phyloP scores from a whole-genome alignment of 2,797 vertebrate genomes.

The Eulemur rubriventer region DNA sequence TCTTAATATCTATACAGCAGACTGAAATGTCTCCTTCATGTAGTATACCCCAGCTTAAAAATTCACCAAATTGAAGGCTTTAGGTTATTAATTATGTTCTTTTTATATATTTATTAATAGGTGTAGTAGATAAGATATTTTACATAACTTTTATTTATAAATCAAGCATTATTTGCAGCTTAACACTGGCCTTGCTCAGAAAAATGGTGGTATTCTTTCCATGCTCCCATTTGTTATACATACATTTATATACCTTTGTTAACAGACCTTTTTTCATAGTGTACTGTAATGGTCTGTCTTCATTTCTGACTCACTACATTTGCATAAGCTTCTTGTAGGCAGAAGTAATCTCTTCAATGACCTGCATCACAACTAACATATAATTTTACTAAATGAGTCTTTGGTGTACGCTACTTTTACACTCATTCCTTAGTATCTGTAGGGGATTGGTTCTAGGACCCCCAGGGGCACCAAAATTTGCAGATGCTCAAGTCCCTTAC shows the following conservation, averaged over 20 bases:
- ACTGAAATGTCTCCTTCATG: not conserved
- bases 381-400: not conserved
- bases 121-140: not conserved
- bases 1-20: constrained; percentile 26
- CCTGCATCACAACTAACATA: not conserved
- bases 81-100: not conserved
- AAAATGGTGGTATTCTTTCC: not conserved
- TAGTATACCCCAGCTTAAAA: not conserved
- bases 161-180: not conserved
- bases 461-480: not conserved
- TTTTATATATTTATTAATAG: not conserved
- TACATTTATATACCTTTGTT: not conserved
- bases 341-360: not conserved
- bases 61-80: not conserved
- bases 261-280: not conserved
- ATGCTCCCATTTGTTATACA: not conserved
- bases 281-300: too few relatives aligned
- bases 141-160: not conserved
- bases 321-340: not conserved
- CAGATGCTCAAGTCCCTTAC: not conserved
- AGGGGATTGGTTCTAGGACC: not conserved
- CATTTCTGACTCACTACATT: not conserved
- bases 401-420: not conserved
- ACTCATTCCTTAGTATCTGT: not conserved
- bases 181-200: not conserved